Conservation (phyloP, 53 echinoderm and acorn worm genomes). For the Paracentrotus lividus region DNA sequence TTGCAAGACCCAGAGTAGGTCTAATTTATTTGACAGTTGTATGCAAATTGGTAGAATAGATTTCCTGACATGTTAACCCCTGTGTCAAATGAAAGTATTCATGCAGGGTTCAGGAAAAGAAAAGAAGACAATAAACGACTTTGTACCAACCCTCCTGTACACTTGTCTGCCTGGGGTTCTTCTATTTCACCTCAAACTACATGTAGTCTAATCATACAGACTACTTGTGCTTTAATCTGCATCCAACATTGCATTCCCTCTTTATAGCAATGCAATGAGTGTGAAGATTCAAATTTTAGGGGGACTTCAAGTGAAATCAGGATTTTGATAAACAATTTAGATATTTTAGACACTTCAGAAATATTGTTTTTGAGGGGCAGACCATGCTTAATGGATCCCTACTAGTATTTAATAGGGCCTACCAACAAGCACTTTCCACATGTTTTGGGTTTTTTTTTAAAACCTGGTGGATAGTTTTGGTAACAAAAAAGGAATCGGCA, state of each 20-base stretch:
- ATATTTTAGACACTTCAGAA: too few species aligned
- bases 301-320: too few species aligned
- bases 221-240: background rate
- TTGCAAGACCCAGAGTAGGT: background rate
- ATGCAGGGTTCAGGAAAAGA: background rate
- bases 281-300: too few species aligned
- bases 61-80: slow-evolving; percentile 48
- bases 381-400: too few species aligned
- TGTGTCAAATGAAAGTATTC: slow-evolving; percentile 42
- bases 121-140: slow-evolving; percentile 25
- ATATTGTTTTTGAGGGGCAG: too few species aligned
- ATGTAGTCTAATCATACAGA: background rate
- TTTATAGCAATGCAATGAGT: too few species aligned
- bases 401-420: too few species aligned
- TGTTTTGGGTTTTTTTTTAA: too few species aligned
- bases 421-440: too few species aligned
- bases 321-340: too few species aligned
- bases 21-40: slow-evolving; percentile 58
- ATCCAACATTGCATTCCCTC: background rate
- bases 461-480: too few species aligned
- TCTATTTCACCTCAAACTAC: slow-evolving; percentile 15
- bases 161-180: slow-evolving; percentile 49
- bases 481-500: too few species aligned
- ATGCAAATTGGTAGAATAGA: slow-evolving; percentile 41
- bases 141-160: slow-evolving; percentile 27